A percentile compares a stretch with the other conserved stretches of the same genome.
Evolutionary conservation across 2,888 invertebrate genomes (phyloP).

Genomic region (Plebejus argus): DNA sequence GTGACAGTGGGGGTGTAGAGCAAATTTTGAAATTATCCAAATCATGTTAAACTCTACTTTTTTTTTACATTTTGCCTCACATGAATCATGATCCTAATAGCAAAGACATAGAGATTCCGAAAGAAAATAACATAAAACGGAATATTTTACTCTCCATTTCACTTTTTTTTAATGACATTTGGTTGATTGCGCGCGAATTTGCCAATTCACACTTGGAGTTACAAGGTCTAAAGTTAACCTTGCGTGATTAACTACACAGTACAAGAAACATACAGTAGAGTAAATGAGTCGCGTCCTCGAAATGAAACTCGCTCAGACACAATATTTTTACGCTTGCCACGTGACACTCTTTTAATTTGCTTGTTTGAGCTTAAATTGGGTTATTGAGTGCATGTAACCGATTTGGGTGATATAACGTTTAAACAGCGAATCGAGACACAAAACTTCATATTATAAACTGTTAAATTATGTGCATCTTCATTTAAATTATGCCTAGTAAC

Average conservation of each 20-base stretch:
- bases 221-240: neutral
- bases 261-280: neutral
- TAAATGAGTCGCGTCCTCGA: neutral
- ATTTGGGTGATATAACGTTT: too few relatives aligned
- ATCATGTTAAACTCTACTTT: too few relatives aligned
- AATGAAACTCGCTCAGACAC: neutral
- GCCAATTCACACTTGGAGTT: conserved; percentile 6
- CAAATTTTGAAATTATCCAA: too few relatives aligned
- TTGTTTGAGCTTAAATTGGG: neutral
- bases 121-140: neutral
- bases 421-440: too few relatives aligned
- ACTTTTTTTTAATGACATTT: neutral
- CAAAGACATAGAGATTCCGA: neutral
- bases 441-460: too few relatives aligned
- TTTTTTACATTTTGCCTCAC: too few relatives aligned
- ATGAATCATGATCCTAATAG: too few relatives aligned
- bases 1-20: too few relatives aligned
- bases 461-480: too few relatives aligned
- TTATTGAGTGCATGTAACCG: neutral
- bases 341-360: neutral
- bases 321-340: neutral
- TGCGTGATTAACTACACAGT: neutral
- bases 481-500: too few relatives aligned
- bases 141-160: neutral
- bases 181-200: neutral